phyloP scores from a whole-genome alignment of 2,888 invertebrate species.

The Ceriagrion tenellum region DNA sequence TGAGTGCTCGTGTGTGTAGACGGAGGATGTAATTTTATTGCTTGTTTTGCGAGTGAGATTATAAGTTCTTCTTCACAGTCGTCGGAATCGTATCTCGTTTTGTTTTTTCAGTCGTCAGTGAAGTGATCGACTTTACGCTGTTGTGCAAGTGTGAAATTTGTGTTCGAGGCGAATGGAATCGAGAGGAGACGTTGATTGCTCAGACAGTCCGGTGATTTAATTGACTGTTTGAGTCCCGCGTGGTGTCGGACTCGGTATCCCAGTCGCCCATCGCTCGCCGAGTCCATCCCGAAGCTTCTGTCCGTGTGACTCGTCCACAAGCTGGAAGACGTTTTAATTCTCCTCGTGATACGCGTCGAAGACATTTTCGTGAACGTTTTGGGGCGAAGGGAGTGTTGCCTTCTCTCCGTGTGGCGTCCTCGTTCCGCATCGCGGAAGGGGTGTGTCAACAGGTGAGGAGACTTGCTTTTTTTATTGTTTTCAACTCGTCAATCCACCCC shows the following conservation, averaged over 20 bases:
- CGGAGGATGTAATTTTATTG: background rate
- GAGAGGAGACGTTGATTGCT: background rate
- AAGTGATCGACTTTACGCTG: background rate
- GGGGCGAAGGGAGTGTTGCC: background rate
- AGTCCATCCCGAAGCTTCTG: background rate
- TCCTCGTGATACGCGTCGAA: background rate
- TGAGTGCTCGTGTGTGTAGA: background rate
- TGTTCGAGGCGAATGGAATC: background rate
- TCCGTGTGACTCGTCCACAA: background rate
- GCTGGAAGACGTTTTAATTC: background rate
- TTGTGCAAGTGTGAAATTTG: background rate
- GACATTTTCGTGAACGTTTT: constrained; percentile 9
- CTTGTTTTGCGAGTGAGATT: background rate
- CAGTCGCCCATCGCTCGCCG: background rate
- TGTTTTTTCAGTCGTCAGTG: background rate
- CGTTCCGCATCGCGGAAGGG: constrained; percentile 11
- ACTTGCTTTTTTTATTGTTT: background rate
- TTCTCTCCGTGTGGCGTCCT: background rate
- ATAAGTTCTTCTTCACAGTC: background rate
- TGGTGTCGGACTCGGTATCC: background rate
- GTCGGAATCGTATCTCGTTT: background rate
- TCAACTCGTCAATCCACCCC: background rate
- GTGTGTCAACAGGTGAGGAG: constrained; percentile 61
- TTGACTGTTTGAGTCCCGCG: background rate
- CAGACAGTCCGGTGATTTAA: background rate